These are phyloP conservation scores for Tenthredo notha DNA, from an alignment of 2,888 invertebrate genomes.

Conservation along the genomic window DNA sequence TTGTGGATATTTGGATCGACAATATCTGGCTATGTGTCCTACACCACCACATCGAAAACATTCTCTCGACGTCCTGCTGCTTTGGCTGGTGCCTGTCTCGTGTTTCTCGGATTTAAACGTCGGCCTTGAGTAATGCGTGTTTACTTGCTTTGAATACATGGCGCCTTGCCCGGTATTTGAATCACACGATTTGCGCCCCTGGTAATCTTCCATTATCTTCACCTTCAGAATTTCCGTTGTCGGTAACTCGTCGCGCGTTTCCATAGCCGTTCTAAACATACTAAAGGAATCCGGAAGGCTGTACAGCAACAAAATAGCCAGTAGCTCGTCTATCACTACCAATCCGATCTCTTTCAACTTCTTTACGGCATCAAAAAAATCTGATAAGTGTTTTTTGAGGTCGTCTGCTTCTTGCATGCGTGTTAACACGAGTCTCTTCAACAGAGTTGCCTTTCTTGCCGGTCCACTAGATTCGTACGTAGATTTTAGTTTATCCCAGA, in stretches of 20 bases:
- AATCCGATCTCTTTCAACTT: constrained; percentile 56
- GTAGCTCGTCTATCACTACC: constrained; percentile 54
- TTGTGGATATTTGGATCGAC: constrained; percentile 46
- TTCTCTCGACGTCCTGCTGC: constrained; percentile 31
- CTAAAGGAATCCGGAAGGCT: constrained; percentile 46
- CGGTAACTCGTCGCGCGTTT: constrained; percentile 54
- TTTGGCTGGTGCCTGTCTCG: constrained; percentile 11
- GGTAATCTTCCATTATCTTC: constrained; percentile 41
- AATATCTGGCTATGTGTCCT: constrained; percentile 46
- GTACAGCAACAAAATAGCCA: constrained; percentile 43
- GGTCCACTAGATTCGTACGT: constrained; percentile 57
- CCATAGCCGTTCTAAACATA: constrained; percentile 53
- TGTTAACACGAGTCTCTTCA: constrained; percentile 55
- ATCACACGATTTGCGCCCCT: constrained; percentile 40
- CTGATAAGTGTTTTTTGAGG: constrained; percentile 54
- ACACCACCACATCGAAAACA: constrained; percentile 48
- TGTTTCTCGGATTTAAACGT: constrained; percentile 12
- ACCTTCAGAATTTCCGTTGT: constrained; percentile 44
- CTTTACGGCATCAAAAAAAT: constrained; percentile 56
- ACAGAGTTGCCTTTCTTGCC: constrained; percentile 56
- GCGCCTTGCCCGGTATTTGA: constrained; percentile 43
- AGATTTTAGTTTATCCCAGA: constrained; percentile 57
- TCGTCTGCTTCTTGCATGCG: constrained; percentile 58
- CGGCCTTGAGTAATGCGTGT: constrained; percentile 9
- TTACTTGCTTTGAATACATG: constrained; percentile 43